Evolutionary conservation across 2,113 vertebrate species (phyloP), one percentile per base, ranked within the genome.

Genomic region (Sebastes schlegelii): DNA sequence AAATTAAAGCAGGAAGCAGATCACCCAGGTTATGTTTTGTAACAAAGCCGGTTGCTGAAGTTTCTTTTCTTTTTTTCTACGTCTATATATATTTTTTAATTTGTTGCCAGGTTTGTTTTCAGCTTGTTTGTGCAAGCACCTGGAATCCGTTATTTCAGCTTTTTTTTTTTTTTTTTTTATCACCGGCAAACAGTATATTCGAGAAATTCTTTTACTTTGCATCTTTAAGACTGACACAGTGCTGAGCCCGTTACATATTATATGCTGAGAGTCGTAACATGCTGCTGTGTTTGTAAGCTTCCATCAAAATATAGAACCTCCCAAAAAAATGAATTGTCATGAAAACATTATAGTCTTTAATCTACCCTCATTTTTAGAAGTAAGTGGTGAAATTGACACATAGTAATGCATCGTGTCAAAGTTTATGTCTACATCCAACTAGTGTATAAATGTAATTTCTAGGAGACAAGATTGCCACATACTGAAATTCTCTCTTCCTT

Each of bases 201-300:
- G 46, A 49, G 58, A 81, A 88, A 70, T 17, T n/a, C 43, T 75
- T 74, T 64, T 62, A 40, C 62, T 80, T 86, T 70, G 74, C 57
- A 61, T 81, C 65, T 86, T 76, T 86, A 67, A 54, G 64, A 88
- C 68, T 83, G 77, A 76, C 83, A 83, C 77, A 60, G n/a, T 81
- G 83, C 89, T 88, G 83, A 89, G 46, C 23, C 68, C 9, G 66
- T 65, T 69, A 17, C 42, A 54, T 60, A 78, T 61, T 70, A 86
- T 84, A 71, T 78, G 77, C 87, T 71, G 77, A 86, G 66, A 60
- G 60, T 54, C 26, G 26, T 2, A n/a, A 57, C 16, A 23, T 40
- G 26, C 52, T 40, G 69, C 48, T 57, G 58, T 60, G 63, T 77
- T 61, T 61, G 76, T 61, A 66, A 76, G 70, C 46, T 13, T 70